phyloP scores from a whole-genome alignment of 2,888 invertebrate species.

The Pheosia tremula region DNA sequence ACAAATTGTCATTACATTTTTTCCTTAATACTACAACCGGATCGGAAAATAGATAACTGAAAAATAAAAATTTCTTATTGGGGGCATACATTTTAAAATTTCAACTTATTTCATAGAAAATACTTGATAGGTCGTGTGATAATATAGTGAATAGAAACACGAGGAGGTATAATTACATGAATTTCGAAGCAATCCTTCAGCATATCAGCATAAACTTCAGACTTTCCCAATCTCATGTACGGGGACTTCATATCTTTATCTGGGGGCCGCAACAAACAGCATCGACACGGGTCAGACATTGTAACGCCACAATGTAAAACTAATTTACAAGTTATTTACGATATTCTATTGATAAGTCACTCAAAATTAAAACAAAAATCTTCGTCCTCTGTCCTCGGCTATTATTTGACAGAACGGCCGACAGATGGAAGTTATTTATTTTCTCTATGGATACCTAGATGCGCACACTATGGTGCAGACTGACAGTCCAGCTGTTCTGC shows the following conservation, averaged over 20 bases:
- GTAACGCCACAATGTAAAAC: too few species aligned
- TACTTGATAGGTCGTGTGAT: not conserved
- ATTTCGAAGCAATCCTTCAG: constrained; percentile 76
- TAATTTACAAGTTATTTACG: not conserved
- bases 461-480: too few species aligned
- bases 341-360: not conserved
- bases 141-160: not conserved
- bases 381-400: not conserved
- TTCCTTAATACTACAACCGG: too few species aligned
- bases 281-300: constrained; percentile 52
- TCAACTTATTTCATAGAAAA: not conserved
- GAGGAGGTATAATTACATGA: constrained; percentile 52
- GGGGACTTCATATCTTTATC: constrained; percentile 63
- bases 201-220: constrained; percentile 71
- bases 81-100: not conserved
- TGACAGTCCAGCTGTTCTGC: too few species aligned
- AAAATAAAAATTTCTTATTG: not conserved
- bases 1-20: too few species aligned
- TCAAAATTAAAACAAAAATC: not conserved
- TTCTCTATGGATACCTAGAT: too few species aligned
- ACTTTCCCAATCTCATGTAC: constrained; percentile 57
- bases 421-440: too few species aligned
- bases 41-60: not conserved
- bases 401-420: not conserved
- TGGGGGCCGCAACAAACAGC: constrained; percentile 66